Conservation (phyloP, 2,797 vertebrate species). For the Hippocampus kuda region DNA sequence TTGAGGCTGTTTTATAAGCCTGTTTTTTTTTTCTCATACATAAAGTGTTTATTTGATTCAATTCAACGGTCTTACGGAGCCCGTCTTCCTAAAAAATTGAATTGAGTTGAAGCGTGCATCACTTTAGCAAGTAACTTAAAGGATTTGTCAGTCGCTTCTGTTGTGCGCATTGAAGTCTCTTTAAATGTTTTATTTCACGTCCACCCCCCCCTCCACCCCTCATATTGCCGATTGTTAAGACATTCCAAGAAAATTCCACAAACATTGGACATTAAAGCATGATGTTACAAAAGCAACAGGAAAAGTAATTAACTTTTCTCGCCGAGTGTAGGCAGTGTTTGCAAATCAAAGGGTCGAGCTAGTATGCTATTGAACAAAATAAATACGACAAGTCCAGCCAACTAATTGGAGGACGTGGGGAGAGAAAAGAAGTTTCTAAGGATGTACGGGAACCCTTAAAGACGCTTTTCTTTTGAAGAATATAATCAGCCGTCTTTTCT, state of each 20-base stretch:
- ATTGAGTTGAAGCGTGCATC: conserved; percentile 47
- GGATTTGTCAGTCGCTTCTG: conserved; percentile 30
- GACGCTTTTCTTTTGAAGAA: conserved; percentile 60
- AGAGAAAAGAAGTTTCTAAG: conserved; percentile 73
- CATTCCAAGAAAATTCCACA: conserved; percentile 74
- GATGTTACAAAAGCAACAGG: conserved; percentile 78
- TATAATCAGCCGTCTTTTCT: conserved; percentile 60
- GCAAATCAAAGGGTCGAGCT: conserved; percentile 72
- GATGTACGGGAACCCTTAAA: conserved; percentile 64
- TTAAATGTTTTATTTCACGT: conserved; percentile 5
- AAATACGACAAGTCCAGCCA: conserved; percentile 71
- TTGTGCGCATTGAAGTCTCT: conserved; percentile 61
- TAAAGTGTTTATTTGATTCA: conserved; percentile 32
- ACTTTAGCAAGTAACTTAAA: conserved; percentile 53
- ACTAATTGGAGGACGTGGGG: conserved; percentile 74
- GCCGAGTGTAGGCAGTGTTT: conserved; percentile 70
- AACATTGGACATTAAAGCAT: conserved; percentile 77
- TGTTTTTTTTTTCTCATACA: not conserved
- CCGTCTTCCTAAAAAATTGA: conserved; percentile 41
- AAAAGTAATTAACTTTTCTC: conserved; percentile 81
- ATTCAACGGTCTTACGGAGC: conserved; percentile 53
- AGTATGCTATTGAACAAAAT: conserved; percentile 68
- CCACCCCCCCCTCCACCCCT: conserved; percentile 4
- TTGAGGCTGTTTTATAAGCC: not conserved
- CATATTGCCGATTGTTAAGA: conserved; percentile 62